phyloP scores from a whole-genome alignment of 2,888 invertebrate species.

The Volucella inanis region DNA sequence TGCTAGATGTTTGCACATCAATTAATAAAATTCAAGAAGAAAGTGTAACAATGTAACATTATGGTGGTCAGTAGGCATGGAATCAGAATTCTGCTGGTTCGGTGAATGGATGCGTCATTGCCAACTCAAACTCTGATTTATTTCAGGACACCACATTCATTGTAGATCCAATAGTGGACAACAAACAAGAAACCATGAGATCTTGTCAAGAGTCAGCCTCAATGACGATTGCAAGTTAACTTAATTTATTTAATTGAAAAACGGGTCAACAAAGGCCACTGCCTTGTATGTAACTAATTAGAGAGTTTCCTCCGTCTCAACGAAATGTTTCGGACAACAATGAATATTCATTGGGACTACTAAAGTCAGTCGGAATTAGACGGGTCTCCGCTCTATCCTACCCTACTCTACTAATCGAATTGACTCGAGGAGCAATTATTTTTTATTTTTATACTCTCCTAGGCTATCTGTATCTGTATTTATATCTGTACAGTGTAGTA shows the following conservation, averaged over 20 bases:
- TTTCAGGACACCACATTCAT: constrained; percentile 48
- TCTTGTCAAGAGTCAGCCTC: constrained; percentile 30
- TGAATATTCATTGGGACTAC: constrained; percentile 61
- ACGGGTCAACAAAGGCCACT: constrained; percentile 84
- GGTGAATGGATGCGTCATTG: constrained; percentile 6
- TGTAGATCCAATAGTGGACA: constrained; percentile 60
- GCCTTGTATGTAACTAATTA: constrained; percentile 83
- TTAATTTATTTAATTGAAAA: constrained; percentile 83
- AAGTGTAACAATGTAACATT: constrained; percentile 67
- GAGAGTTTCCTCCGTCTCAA: constrained; percentile 77
- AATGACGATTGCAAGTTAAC: constrained; percentile 56
- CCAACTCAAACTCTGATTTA: constrained; percentile 64
- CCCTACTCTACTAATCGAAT: constrained; percentile 61
- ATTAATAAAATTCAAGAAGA: constrained; percentile 69
- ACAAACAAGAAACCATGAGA: constrained; percentile 73
- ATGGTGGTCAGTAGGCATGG: constrained; percentile 61
- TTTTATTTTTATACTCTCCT: constrained; percentile 39
- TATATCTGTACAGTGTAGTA: too few relatives aligned
- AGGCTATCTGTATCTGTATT: too few relatives aligned
- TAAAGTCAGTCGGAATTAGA: constrained; percentile 65
- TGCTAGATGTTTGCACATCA: constrained; percentile 68
- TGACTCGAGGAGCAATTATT: constrained; percentile 73
- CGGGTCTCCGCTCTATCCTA: constrained; percentile 40
- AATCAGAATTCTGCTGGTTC: constrained; percentile 55
- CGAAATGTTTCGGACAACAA: constrained; percentile 72